Evolutionary conservation across 2,797 vertebrate species (phyloP).

Genomic region (Acipenser oxyrinchus): DNA sequence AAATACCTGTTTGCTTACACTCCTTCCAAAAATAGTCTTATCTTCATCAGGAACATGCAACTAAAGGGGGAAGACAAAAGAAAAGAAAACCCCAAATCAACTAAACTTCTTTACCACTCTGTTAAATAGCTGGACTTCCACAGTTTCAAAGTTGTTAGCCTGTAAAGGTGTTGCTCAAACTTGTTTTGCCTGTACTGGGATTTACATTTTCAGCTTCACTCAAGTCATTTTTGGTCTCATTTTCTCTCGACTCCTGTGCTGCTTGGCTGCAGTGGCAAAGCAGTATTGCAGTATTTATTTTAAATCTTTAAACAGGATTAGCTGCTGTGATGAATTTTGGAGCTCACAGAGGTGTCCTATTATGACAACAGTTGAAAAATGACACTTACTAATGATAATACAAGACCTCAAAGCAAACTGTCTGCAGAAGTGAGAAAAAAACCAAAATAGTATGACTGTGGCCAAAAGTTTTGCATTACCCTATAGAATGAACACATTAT

Average conservation of each 20-base stretch:
- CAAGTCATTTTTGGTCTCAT: neutral
- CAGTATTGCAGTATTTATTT: neutral
- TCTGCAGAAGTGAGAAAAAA: too few relatives aligned
- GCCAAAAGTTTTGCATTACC: too few relatives aligned
- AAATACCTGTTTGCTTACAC: slow-evolving; percentile 86
- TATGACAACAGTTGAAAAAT: neutral
- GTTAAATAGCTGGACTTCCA: too few relatives aligned
- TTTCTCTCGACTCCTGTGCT: neutral
- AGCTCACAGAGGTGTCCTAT: neutral
- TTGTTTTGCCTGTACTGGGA: neutral
- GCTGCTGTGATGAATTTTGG: neutral
- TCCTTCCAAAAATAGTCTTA: slow-evolving; percentile 77
- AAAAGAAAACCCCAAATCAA: neutral
- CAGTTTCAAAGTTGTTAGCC: too few relatives aligned
- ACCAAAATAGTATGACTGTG: too few relatives aligned
- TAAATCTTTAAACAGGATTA: neutral
- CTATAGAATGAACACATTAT: too few relatives aligned
- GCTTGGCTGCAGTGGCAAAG: neutral
- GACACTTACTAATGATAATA: too few relatives aligned
- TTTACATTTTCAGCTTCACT: neutral
- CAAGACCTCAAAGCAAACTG: too few relatives aligned
- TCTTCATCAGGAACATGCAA: slow-evolving; percentile 87
- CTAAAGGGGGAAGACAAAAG: slow-evolving; percentile 43
- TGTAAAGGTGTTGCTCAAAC: neutral
- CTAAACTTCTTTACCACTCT: neutral